Conservation (phyloP, 1,140 invertebrate genomes). For the Pseudomyrmex flavicornis region DNA sequence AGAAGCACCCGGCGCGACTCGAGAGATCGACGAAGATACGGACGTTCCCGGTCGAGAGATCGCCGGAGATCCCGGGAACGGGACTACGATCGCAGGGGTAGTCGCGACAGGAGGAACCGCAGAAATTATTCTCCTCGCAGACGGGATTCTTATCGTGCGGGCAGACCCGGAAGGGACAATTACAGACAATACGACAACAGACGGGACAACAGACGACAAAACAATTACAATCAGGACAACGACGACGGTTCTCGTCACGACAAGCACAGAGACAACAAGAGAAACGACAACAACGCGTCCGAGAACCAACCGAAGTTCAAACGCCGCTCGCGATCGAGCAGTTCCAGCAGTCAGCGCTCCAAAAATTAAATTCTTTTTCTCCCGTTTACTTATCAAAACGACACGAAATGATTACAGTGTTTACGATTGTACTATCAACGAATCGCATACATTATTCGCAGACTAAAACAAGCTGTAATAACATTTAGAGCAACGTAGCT, state of each 20-base stretch:
- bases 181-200: constrained; percentile 69
- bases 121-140: constrained; percentile 76
- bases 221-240: constrained; percentile 72
- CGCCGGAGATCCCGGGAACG: constrained; percentile 75
- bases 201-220: constrained; percentile 69
- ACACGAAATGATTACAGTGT: background rate
- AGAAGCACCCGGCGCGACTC: constrained; percentile 73
- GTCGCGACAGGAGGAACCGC: constrained; percentile 76
- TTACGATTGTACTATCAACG: constrained; percentile 2
- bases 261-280: constrained; percentile 64
- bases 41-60: constrained; percentile 78
- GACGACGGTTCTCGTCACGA: constrained; percentile 61
- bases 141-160: constrained; percentile 71
- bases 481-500: constrained; percentile 4
- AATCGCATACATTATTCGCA: constrained; percentile 32
- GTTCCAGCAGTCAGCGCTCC: constrained; percentile 78
- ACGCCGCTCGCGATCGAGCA: constrained; percentile 78
- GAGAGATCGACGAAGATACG: constrained; percentile 73
- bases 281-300: constrained; percentile 38
- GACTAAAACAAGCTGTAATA: constrained; percentile 7
- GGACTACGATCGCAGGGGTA: constrained; percentile 72
- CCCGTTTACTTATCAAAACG: background rate
- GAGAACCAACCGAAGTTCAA: constrained; percentile 78
- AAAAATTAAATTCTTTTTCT: constrained; percentile 71
- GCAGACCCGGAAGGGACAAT: constrained; percentile 72